Evolutionary conservation across 2,113 vertebrate genomes (phyloP), one percentile per base, ranked within the genome.

Genomic region (Cnemophilus loriae): DNA sequence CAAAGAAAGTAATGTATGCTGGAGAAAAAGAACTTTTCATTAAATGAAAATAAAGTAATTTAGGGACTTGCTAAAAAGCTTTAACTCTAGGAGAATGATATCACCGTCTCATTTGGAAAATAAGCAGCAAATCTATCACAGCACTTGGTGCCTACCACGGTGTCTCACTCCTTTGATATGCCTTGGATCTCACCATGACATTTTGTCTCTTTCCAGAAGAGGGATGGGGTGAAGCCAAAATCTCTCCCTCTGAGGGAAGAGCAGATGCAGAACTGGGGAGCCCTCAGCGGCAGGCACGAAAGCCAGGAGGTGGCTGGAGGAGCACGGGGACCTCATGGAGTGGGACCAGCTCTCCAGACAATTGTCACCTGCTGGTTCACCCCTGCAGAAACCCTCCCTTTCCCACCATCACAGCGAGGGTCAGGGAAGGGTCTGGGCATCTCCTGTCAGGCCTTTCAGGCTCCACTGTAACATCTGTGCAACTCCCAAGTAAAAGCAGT

Each of bases 1-100:
- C 71, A 93, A 95, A 96, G 89, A 56, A 90, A 87, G 41, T 90
- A 28, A 87, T 69, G 18, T 39, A 56, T 59, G 56, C 32, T 64
- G 44, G 73, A 65, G 64, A 73, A 79, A 96, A 93, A 78, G 1
- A 92, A 84, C 60, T 93, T 93, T 80, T 71, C 47, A 16, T n/a
- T 61, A 21, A 5, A 52, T 26, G 30, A 56, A 82, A 78, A 77
- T n/a, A 11, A 77, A 69, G 90, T 52, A 65, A 86, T 84, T 92
- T 55, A 50, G 30, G 65, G 32, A 39, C 16, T 60, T 88, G 41
- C 32, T 84, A 11, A 57, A 95, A 73, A 42, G 68, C 35, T 50
- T 22, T 33, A 47, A 17, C 57, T 87, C 20, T 5, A 28, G 89
- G 52, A 91, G 50, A 67, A 60, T 21, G 61, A 0, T 32, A 42